phyloP scores from a whole-genome alignment of 2,113 vertebrate species.

The Zapornia atra region DNA sequence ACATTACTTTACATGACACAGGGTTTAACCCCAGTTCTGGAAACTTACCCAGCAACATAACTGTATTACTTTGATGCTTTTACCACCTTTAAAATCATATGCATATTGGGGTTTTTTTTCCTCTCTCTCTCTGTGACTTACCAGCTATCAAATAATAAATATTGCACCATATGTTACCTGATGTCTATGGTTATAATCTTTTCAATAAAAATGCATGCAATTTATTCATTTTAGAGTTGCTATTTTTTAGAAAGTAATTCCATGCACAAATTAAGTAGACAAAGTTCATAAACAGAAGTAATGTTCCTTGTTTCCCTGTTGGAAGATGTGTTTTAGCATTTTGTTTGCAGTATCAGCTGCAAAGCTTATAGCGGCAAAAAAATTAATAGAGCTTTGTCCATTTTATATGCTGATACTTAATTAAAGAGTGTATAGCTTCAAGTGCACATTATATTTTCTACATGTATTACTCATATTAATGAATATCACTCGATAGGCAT shows the following conservation, averaged over 20 bases:
- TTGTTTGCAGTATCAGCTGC: slow-evolving; percentile 8
- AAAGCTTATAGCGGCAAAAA: slow-evolving; percentile 33
- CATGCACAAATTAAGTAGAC: not conserved
- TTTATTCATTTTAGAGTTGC: not conserved
- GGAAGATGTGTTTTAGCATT: slow-evolving; percentile 1
- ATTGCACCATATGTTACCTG: not conserved
- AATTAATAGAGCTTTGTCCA: not conserved
- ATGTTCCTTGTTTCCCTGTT: not conserved
- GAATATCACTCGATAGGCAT: not conserved
- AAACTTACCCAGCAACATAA: not conserved
- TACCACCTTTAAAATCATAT: not conserved
- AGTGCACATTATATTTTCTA: not conserved
- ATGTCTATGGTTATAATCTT: not conserved
- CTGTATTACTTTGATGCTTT: not conserved
- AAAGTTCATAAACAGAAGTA: slow-evolving; percentile 30
- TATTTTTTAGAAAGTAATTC: not conserved
- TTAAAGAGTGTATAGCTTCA: slow-evolving; percentile 40
- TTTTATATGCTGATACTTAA: slow-evolving; percentile 53
- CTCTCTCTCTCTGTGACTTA: not conserved
- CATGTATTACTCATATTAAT: slow-evolving; percentile 11
- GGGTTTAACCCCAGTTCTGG: not conserved
- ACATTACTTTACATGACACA: not conserved
- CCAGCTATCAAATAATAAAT: not conserved
- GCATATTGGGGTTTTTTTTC: not conserved
- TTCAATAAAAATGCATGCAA: not conserved